Conservation (phyloP, 37 sponge, comb jelly and placozoan genomes). For the Theonella swinhoei region DNA sequence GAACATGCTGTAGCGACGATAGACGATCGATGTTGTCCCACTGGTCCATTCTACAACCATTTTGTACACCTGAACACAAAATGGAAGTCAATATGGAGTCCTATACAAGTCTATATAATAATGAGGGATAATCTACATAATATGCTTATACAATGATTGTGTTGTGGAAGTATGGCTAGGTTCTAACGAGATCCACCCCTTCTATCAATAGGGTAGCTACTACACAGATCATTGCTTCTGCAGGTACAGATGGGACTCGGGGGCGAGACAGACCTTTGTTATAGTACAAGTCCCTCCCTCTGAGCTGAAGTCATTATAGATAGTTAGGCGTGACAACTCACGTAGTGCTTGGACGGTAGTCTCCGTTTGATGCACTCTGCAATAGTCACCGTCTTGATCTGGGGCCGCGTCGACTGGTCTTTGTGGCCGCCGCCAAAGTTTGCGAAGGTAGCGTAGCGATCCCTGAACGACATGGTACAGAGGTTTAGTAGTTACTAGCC, state of each 20-base stretch:
- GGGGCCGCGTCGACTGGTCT: not conserved
- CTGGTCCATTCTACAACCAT: conserved; percentile 85
- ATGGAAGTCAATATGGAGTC: not conserved
- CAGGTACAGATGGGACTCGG: no score
- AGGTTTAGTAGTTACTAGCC: no score
- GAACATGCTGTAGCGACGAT: conserved; percentile 80
- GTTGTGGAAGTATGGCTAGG: not conserved
- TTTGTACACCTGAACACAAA: conserved; percentile 71
- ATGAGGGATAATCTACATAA: not conserved
- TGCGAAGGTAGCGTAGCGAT: conserved; percentile 19
- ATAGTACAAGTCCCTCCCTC: no score
- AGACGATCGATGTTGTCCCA: conserved; percentile 51
- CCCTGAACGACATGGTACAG: not conserved
- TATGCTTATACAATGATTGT: not conserved
- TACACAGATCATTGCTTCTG: no score
- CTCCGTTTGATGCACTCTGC: conserved; percentile 74
- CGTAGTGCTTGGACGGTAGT: conserved; percentile 82
- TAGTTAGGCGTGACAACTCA: no score
- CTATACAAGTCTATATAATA: not conserved
- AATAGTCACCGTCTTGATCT: conserved; percentile 1
- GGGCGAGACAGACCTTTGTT: no score
- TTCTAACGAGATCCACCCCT: not conserved
- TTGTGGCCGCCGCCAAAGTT: conserved; percentile 11
- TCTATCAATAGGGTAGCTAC: no score
- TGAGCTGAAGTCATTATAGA: no score